Conservation (phyloP, 2,888 invertebrate genomes). For the Bellardia bayeri region DNA sequence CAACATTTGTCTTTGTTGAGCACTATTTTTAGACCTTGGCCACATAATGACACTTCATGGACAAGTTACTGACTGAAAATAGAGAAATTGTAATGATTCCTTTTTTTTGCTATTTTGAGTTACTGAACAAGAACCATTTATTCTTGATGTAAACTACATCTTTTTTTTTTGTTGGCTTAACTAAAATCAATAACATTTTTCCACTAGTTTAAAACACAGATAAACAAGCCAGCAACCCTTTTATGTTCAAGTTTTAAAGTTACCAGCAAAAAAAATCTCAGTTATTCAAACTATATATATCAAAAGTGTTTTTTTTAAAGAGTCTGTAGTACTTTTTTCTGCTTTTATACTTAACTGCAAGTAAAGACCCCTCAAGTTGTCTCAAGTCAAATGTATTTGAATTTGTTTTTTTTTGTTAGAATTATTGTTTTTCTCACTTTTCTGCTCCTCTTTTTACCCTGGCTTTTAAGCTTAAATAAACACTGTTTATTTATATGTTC, state of each 20-base stretch:
- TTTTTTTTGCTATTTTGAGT: slow-evolving; percentile 2
- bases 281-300: slow-evolving; percentile 48
- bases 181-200: slow-evolving; percentile 54
- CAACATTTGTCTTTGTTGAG: slow-evolving; percentile 42
- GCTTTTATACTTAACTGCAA: not conserved
- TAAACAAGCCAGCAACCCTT: slow-evolving; percentile 25
- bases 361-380: slow-evolving; percentile 45
- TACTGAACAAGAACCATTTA: slow-evolving; percentile 15
- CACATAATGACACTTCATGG: slow-evolving; percentile 76
- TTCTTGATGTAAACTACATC: not conserved
- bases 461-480: slow-evolving; percentile 60
- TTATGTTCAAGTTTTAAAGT: not conserved
- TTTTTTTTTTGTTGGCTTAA: not conserved
- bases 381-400: slow-evolving; percentile 63
- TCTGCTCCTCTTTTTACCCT: not conserved
- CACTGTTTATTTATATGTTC: slow-evolving; percentile 59
- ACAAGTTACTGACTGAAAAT: slow-evolving; percentile 72
- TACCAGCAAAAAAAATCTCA: slow-evolving; percentile 51
- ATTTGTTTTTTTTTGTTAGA: slow-evolving; percentile 4
- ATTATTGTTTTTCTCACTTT: slow-evolving; percentile 1
- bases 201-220: not conserved
- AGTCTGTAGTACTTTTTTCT: not conserved
- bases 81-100: slow-evolving; percentile 62
- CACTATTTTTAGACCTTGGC: slow-evolving; percentile 73
- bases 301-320: slow-evolving; percentile 17